Conservation (phyloP, 2,113 vertebrate species). For the Uria lomvia region DNA sequence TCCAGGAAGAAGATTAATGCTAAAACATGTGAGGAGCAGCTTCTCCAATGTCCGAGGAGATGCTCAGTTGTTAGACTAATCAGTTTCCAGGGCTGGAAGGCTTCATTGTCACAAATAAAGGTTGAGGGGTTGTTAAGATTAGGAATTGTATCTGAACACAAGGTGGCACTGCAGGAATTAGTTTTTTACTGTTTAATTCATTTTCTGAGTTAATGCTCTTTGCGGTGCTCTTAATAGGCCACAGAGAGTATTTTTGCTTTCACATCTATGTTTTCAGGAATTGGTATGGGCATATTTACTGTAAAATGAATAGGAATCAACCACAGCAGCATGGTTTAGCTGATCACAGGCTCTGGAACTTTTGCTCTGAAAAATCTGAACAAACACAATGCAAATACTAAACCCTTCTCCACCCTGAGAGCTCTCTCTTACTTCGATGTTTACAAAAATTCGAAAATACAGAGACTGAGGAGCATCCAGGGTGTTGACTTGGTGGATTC, state of each 20-base stretch:
- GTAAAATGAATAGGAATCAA: background rate
- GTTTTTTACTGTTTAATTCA: background rate
- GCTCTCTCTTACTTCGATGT: background rate
- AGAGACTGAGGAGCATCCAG: background rate
- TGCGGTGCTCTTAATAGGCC: background rate
- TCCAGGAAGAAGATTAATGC: background rate
- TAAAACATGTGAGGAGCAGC: background rate
- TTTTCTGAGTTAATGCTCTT: background rate
- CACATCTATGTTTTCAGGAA: background rate
- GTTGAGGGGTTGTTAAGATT: background rate
- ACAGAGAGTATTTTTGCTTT: background rate
- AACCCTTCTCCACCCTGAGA: background rate
- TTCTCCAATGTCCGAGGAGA: background rate
- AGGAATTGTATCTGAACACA: conserved; percentile 27
- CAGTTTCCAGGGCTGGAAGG: background rate
- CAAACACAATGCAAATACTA: background rate
- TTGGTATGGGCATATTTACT: background rate
- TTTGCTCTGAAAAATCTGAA: background rate
- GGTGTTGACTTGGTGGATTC: background rate
- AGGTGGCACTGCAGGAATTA: conserved; percentile 60
- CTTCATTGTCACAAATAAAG: background rate
- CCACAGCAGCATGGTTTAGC: background rate
- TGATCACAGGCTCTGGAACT: background rate
- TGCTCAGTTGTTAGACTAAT: background rate
- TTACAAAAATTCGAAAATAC: background rate